These are phyloP conservation scores for Centropristis striata DNA, from an alignment of 2,113 vertebrate genomes.

Conservation along the genomic window DNA sequence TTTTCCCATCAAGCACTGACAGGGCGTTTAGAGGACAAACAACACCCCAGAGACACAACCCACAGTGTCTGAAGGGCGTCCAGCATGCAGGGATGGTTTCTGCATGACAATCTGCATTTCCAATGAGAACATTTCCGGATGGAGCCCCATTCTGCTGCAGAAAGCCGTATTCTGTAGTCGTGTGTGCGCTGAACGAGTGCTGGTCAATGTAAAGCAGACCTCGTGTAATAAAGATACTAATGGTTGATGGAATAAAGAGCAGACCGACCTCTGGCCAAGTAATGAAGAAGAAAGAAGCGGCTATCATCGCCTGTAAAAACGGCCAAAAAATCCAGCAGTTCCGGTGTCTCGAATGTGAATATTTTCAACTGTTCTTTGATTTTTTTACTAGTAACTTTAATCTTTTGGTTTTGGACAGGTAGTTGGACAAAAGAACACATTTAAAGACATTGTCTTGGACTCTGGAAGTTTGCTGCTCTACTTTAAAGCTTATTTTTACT, in stretches of 20 bases:
- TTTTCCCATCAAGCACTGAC: constrained; percentile 67
- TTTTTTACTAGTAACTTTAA: neutral
- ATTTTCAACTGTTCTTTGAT: neutral
- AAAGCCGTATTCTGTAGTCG: neutral
- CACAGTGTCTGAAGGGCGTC: constrained; percentile 61
- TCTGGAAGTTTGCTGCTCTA: too few species aligned
- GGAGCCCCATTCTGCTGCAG: constrained; percentile 12
- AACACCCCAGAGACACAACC: constrained; percentile 52
- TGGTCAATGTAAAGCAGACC: constrained; percentile 7
- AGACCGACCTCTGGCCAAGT: neutral
- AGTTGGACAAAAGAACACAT: too few species aligned
- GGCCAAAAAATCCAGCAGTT: neutral
- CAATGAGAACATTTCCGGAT: constrained; percentile 43
- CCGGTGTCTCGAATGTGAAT: neutral
- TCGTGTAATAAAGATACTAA: neutral
- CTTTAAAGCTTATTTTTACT: too few species aligned
- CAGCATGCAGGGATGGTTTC: constrained; percentile 66
- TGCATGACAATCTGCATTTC: constrained; percentile 60
- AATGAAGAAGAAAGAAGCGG: neutral
- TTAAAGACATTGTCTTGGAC: too few species aligned
- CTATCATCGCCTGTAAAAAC: neutral
- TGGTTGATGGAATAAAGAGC: neutral
- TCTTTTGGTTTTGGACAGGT: neutral
- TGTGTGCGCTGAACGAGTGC: neutral
- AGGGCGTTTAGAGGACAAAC: constrained; percentile 38